These are phyloP conservation scores for Pseudanteris insignis DNA, from an alignment of 2,888 invertebrate genomes.

Conservation along the genomic window DNA sequence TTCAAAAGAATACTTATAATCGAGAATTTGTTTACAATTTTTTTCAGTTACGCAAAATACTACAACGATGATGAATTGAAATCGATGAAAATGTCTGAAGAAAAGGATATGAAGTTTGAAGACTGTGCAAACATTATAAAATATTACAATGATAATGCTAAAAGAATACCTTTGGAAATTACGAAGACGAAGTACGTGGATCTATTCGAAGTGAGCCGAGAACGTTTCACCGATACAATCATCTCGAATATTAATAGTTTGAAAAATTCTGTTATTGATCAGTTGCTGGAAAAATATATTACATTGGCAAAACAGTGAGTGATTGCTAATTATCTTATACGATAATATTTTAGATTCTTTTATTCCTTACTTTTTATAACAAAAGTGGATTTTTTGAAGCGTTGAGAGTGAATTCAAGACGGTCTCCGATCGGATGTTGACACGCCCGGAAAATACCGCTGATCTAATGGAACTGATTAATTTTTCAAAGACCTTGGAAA, in stretches of 20 bases:
- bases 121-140: too few species aligned
- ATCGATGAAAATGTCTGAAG: not conserved
- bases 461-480: conserved; percentile 85
- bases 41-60: conserved; percentile 55
- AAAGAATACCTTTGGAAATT: conserved; percentile 70
- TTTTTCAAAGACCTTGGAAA: conserved; percentile 79
- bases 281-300: conserved; percentile 85
- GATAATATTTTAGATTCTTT: too few species aligned
- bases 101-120: too few species aligned
- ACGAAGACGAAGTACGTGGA: conserved; percentile 80
- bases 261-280: conserved; percentile 75
- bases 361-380: conserved; percentile 1
- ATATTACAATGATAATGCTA: conserved; percentile 70
- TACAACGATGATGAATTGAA: conserved; percentile 54
- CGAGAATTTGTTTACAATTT: too few species aligned
- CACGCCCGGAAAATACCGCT: conserved; percentile 83
- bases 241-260: conserved; percentile 75
- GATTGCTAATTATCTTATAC: too few species aligned
- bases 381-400: too few species aligned
- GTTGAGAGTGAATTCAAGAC: conserved; percentile 83
- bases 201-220: conserved; percentile 85
- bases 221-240: conserved; percentile 77
- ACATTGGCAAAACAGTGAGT: conserved; percentile 76
- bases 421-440: conserved; percentile 81
- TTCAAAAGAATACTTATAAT: too few species aligned